Evolutionary conservation across 2,113 vertebrate genomes (phyloP), one percentile per base, ranked within the genome.

Genomic region (Ciconia stormi): DNA sequence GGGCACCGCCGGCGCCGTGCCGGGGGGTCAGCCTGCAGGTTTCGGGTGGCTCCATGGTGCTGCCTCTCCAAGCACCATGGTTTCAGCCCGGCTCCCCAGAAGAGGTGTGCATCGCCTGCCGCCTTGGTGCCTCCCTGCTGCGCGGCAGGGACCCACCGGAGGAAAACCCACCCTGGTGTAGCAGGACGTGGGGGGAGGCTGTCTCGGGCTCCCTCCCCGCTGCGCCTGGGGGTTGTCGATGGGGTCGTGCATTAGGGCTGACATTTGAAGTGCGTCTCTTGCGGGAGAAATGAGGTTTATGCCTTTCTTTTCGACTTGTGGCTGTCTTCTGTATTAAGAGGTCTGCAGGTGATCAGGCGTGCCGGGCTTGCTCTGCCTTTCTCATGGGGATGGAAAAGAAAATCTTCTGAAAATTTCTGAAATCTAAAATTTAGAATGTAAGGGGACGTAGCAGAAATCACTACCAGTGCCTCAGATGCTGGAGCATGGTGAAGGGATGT

Each of bases 91-190:
- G 20, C 13, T 93, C 10, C 47, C 25, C 29, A 25, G 17, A 40
- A 87, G 21, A 86, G 7, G 3, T 20, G 11, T 11, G 16, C 18
- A 26, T 49, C 17, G 1, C 2, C 3, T 44, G 62, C 53, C 2
- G 3, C 38, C 49, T 38, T 5, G 23, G 22, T 44, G 42, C 32
- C 10, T 59, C 19, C 40, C 4, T 38, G 25, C 12, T 13, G 20
- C 4, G 20, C 3, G 11, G 52, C 27, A 34, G 0, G 0, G 34
- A 27, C 46, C 1, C 38, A 38, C 38, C 38, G 8, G 63, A 74
- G 67, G 26, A 78, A 62, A 95, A 40, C 44, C 9, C 42, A 56
- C 22, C 23, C 55, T 30, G 30, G 9, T 25, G 4, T 4, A 47
- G 52, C 4, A 15, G 70, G 18, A 21, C 2, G 4, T 25, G 12